A percentile compares a stretch with the other conserved stretches of the same genome.
Evolutionary conservation across 2,113 vertebrate species (phyloP).

Genomic region (Pampusana beccarii): DNA sequence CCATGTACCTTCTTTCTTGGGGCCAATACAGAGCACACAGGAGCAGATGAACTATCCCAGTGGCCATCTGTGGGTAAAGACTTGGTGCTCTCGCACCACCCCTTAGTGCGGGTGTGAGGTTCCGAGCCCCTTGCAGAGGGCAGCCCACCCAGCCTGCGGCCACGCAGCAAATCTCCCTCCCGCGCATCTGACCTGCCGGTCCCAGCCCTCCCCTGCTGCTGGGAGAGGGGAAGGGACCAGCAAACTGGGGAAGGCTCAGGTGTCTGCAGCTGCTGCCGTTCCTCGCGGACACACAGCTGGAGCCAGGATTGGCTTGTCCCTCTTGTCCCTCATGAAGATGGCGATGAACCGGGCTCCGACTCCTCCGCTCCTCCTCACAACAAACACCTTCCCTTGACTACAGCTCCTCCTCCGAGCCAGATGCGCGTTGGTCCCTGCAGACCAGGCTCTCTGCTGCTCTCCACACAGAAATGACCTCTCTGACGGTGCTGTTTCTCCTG

Average conservation of each 20-base stretch:
- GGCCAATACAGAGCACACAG: background rate
- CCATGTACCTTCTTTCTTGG: background rate
- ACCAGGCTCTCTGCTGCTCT: background rate
- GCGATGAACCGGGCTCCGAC: background rate
- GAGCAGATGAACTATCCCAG: background rate
- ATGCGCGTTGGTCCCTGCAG: background rate
- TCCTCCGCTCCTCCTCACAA: background rate
- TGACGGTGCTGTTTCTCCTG: fast-evolving
- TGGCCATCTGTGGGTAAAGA: background rate
- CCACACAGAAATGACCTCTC: background rate
- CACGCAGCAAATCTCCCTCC: background rate
- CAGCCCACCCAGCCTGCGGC: background rate
- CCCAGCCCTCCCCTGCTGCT: background rate
- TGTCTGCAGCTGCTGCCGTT: background rate
- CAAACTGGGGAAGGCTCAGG: background rate
- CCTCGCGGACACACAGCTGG: background rate
- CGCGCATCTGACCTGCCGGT: background rate
- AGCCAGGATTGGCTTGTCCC: background rate
- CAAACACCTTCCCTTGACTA: background rate
- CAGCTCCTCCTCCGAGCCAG: background rate
- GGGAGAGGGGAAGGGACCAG: background rate
- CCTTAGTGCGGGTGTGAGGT: background rate
- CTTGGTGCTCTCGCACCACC: background rate
- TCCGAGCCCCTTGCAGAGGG: background rate
- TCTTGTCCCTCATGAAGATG: background rate